Percentiles rank a stretch among this genome's conserved stretches.
phyloP scores from a whole-genome alignment of 2,797 vertebrate species.

The Danio tinwini region DNA sequence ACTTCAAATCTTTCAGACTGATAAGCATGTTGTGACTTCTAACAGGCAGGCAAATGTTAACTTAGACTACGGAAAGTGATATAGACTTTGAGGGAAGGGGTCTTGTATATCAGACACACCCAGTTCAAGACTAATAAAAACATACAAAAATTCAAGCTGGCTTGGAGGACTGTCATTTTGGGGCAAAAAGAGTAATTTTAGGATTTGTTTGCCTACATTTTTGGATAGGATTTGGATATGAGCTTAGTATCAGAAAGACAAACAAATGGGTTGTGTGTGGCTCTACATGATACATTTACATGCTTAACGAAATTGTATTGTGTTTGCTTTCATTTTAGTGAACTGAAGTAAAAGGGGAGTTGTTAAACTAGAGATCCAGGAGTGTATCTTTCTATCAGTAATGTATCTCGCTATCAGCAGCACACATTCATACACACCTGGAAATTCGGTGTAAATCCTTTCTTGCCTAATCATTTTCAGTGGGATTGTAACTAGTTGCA shows the following conservation, averaged over 20 bases:
- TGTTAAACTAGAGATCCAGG: not conserved
- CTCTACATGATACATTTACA: conserved; percentile 13
- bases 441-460: not conserved
- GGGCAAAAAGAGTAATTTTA: no score
- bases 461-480: not conserved
- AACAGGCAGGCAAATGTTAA: not conserved
- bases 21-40: not conserved
- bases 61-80: not conserved
- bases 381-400: not conserved
- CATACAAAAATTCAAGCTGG: no score
- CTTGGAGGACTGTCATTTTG: no score
- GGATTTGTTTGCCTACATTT: no score
- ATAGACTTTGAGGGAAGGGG: not conserved
- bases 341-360: not conserved
- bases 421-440: not conserved
- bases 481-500: not conserved
- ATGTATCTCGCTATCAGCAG: no score
- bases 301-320: conserved; percentile 14
- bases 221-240: no score
- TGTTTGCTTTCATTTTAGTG: not conserved
- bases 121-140: no score
- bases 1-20: no score
- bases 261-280: no score
- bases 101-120: not conserved
- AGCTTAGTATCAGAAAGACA: no score